Percentiles rank a stretch among this genome's conserved stretches.
Conservation (phyloP, 1,140 invertebrate species). For the Bombus cullumanus region DNA sequence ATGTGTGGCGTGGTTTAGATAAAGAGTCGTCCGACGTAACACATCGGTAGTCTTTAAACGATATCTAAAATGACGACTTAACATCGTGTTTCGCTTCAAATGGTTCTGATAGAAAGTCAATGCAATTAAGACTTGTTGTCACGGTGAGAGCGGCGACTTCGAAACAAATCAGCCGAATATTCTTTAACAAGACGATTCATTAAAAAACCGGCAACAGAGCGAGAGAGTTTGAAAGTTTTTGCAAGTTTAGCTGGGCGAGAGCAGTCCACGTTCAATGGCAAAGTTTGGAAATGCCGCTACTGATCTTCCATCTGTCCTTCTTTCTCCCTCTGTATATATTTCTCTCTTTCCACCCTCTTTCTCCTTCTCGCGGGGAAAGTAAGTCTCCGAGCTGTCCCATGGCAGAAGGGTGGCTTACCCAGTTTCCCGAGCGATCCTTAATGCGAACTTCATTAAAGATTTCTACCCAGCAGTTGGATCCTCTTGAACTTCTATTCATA, state of each 20-base stretch:
- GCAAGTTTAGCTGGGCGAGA: conserved; percentile 4
- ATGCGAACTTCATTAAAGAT: conserved; percentile 58
- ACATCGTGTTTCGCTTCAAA: background rate
- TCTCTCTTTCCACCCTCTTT: background rate
- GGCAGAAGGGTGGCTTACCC: conserved; percentile 33
- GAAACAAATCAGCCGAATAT: conserved; percentile 35
- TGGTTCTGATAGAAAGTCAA: background rate
- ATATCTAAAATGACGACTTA: background rate
- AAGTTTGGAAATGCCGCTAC: conserved; percentile 48
- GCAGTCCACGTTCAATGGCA: conserved; percentile 22
- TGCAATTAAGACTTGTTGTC: background rate
- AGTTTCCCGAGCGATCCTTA: conserved; percentile 44
- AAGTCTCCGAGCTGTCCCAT: conserved; percentile 6
- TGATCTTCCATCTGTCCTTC: background rate
- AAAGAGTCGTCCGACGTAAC: too few species aligned
- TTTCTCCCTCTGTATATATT: background rate
- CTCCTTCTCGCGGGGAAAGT: background rate
- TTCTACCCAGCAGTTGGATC: conserved; percentile 25
- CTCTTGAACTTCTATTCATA: conserved; percentile 48
- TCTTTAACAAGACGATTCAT: conserved; percentile 31
- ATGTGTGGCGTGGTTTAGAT: too few species aligned
- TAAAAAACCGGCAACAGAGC: conserved; percentile 32
- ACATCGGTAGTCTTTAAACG: too few species aligned
- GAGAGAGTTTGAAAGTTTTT: conserved; percentile 28
- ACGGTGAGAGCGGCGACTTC: background rate